Percentiles rank a stretch among this genome's conserved stretches.
phyloP scores from a whole-genome alignment of 2,888 invertebrate genomes.

The Drosophila mettleri region DNA sequence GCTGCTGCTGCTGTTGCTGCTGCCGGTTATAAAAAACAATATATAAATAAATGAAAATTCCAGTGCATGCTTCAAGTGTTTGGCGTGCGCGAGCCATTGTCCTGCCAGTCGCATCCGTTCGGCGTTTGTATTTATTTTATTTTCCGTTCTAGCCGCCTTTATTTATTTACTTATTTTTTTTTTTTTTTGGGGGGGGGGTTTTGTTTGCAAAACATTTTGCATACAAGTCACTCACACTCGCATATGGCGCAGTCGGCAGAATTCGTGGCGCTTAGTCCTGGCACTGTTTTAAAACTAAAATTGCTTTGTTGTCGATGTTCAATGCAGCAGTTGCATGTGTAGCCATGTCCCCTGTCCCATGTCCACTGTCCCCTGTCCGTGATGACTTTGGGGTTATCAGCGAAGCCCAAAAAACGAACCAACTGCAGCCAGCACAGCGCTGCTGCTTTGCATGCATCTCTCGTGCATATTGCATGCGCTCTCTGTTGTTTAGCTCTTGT shows the following conservation, averaged over 20 bases:
- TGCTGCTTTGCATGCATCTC: slow-evolving; percentile 73
- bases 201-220: slow-evolving; percentile 72
- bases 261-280: slow-evolving; percentile 66
- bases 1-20: slow-evolving; percentile 36
- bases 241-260: slow-evolving; percentile 50
- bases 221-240: slow-evolving; percentile 75
- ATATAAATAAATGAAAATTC: slow-evolving; percentile 81
- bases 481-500: slow-evolving; percentile 22
- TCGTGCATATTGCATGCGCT: slow-evolving; percentile 72
- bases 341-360: slow-evolving; percentile 34
- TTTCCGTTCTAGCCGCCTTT: slow-evolving; percentile 9
- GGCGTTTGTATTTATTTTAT: slow-evolving; percentile 47
- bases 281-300: slow-evolving; percentile 76
- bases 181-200: too few relatives aligned
- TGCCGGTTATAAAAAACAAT: slow-evolving; percentile 77
- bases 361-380: slow-evolving; percentile 6
- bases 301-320: slow-evolving; percentile 81
- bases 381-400: slow-evolving; percentile 73
- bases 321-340: slow-evolving; percentile 70
- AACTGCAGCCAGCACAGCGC: slow-evolving; percentile 50
- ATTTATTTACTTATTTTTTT: slow-evolving; percentile 2
- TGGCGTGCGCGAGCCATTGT: slow-evolving; percentile 79
- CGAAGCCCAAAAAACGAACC: slow-evolving; percentile 31
- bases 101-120: slow-evolving; percentile 75
- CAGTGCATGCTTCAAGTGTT: slow-evolving; percentile 80